Evolutionary conservation across 2,113 vertebrate genomes (phyloP).

Genomic region (Loxodonta africana): DNA sequence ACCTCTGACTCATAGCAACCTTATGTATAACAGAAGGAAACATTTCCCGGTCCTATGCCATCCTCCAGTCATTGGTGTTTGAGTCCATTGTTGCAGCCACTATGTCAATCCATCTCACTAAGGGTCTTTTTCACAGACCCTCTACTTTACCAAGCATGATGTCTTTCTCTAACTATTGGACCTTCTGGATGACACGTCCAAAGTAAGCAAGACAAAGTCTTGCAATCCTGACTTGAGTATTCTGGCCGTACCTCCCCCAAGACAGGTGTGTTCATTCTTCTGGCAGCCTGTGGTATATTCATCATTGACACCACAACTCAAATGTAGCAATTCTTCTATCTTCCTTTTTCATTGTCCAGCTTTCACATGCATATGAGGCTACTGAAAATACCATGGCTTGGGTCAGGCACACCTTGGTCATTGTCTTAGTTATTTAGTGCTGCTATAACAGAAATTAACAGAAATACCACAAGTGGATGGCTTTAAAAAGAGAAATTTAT

Average conservation of each 20-base stretch:
- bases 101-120: not conserved
- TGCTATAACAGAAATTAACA: too few species aligned
- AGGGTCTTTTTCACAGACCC: not conserved
- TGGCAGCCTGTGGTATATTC: not conserved
- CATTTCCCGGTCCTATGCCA: not conserved
- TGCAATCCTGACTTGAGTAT: not conserved
- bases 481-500: too few species aligned
- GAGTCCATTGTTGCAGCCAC: not conserved
- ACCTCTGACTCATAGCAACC: not conserved
- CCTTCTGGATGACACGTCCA: not conserved
- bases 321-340: not conserved
- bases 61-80: not conserved
- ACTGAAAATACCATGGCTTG: not conserved
- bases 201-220: not conserved
- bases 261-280: too few species aligned
- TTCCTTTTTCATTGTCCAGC: not conserved
- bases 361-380: not conserved
- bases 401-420: not conserved
- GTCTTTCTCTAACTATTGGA: not conserved
- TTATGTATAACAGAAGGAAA: not conserved
- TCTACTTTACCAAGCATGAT: not conserved
- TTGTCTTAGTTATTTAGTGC: too few species aligned
- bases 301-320: not conserved
- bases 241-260: too few species aligned
- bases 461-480: too few species aligned